phyloP scores from a whole-genome alignment of 2,797 vertebrate genomes.

The Pseudotriccus pelzelni region DNA sequence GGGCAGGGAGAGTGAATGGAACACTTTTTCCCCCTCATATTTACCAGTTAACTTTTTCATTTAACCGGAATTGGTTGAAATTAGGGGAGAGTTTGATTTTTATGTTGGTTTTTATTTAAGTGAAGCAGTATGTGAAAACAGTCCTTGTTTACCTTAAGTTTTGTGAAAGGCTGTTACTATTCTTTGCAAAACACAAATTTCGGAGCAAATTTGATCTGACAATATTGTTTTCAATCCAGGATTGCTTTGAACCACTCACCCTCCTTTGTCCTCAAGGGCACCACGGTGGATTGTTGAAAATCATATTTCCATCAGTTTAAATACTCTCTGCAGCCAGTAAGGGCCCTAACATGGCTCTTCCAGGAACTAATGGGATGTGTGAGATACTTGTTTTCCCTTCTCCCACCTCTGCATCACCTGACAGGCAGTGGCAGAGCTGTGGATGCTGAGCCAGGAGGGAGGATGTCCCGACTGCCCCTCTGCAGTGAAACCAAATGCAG shows the following conservation, averaged over 20 bases:
- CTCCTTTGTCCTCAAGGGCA: not conserved
- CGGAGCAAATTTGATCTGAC: not conserved
- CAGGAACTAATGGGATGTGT: not conserved
- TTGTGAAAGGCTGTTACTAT: not conserved
- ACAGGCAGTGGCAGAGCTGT: not conserved
- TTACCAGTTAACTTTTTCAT: not conserved
- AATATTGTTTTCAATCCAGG: not conserved
- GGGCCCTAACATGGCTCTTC: not conserved
- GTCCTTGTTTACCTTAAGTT: not conserved
- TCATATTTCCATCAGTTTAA: not conserved
- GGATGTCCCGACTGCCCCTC: not conserved
- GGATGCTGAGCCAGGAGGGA: not conserved
- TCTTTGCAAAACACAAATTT: not conserved
- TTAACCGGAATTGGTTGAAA: not conserved
- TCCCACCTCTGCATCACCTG: accelerated
- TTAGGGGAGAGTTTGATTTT: not conserved
- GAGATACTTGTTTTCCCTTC: not conserved
- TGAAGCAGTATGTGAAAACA: not conserved
- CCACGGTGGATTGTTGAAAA: not conserved
- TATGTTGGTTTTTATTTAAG: not conserved
- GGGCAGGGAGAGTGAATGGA: not conserved
- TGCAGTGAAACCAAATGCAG: not conserved
- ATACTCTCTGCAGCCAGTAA: not conserved
- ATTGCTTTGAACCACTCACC: not conserved
- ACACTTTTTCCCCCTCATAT: not conserved